Percentiles rank a stretch among this genome's conserved stretches.
These are phyloP conservation scores for Hippoglossus stenolepis DNA, from an alignment of 2,113 vertebrate genomes.

Conservation along the genomic window DNA sequence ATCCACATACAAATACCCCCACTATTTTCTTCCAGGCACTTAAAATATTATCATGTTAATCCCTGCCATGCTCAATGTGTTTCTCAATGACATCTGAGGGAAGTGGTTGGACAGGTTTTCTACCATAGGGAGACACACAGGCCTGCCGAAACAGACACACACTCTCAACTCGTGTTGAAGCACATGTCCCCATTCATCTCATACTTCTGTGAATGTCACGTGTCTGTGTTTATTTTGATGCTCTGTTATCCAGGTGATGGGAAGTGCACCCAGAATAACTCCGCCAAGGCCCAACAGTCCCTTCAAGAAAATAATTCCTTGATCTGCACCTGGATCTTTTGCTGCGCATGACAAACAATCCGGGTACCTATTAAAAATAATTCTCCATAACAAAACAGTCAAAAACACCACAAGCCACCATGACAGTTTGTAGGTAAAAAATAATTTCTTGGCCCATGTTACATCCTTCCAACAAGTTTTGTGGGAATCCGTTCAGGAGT, in stretches of 20 bases:
- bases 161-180: not conserved
- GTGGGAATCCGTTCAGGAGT: no score
- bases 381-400: no score
- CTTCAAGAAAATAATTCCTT: no score
- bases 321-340: no score
- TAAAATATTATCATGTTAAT: slow-evolving; percentile 39
- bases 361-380: no score
- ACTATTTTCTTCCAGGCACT: slow-evolving; percentile 28
- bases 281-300: no score
- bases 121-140: slow-evolving; percentile 14
- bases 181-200: slow-evolving; percentile 22
- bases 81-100: slow-evolving; percentile 29
- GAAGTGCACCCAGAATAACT: not conserved
- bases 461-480: no score
- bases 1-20: slow-evolving; percentile 4
- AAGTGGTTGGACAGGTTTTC: slow-evolving; percentile 59
- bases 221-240: not conserved
- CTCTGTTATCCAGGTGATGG: not conserved
- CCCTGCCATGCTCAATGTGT: slow-evolving; percentile 16
- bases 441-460: no score
- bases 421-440: no score
- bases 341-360: no score
- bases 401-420: no score
- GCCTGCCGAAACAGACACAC: slow-evolving; percentile 22
- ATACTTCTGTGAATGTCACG: slow-evolving; percentile 17